phyloP scores from a whole-genome alignment of 2,888 invertebrate genomes.

The Kryphioiulus occultus region DNA sequence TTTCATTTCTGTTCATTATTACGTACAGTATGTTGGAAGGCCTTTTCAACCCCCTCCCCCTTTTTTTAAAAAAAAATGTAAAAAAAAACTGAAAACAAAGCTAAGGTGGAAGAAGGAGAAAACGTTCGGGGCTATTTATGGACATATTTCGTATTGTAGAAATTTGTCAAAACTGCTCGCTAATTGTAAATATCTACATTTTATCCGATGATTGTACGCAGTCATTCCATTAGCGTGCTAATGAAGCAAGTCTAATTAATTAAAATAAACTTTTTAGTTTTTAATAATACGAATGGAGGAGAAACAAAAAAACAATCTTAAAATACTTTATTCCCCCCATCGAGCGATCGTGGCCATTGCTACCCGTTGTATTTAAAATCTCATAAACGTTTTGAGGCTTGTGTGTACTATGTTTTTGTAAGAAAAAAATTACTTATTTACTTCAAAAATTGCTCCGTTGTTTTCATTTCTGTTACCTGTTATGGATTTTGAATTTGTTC shows the following conservation, averaged over 20 bases:
- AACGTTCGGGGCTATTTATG: conserved; percentile 15
- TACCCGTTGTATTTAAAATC: conserved; percentile 40
- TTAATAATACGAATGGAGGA: conserved; percentile 1
- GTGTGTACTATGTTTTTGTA: conserved; percentile 39
- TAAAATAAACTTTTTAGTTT: conserved; percentile 10
- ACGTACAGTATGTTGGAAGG: conserved; percentile 14
- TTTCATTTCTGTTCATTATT: conserved; percentile 38
- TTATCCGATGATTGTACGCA: conserved; percentile 36
- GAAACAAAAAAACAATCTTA: neutral
- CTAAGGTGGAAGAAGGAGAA: neutral
- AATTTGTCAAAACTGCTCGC: conserved; percentile 32
- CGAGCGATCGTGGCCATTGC: conserved; percentile 18
- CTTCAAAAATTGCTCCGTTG: neutral
- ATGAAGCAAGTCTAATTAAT: conserved; percentile 20
- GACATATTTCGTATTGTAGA: conserved; percentile 1
- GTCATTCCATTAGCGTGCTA: conserved; percentile 39
- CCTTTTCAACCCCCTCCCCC: neutral
- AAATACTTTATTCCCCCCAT: conserved; percentile 26
- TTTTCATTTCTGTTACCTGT: neutral
- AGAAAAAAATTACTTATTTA: conserved; percentile 39
- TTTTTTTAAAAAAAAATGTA: neutral
- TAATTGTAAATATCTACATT: conserved; percentile 37
- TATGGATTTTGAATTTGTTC: neutral
- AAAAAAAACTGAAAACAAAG: neutral
- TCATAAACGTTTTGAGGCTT: conserved; percentile 36